Evolutionary conservation across 2,888 invertebrate species (phyloP), one percentile per base, ranked within the genome.

Genomic region (Nebria salina): DNA sequence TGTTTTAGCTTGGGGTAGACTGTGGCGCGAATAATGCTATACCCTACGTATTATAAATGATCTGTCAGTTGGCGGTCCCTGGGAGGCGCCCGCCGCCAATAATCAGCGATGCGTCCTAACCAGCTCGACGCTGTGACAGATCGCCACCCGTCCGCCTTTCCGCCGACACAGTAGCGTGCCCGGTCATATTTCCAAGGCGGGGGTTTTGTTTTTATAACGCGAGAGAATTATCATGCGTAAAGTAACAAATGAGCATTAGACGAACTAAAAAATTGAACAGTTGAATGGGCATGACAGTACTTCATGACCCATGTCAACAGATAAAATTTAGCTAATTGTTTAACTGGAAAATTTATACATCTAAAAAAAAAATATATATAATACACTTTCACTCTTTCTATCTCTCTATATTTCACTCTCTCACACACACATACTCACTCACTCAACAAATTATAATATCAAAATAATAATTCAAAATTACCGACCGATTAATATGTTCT

Each of bases 71-170:
- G 54, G 13, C 20, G 74, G 26, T 42, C 66, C 75, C 79, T 79
- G 54, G 75, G 75, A 68, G 79, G 79, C 79, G 79, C 54, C 54
- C 54, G 79, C 75, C 74, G 75, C 79, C 79, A 79, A 79, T 79
- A 79, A 75, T 79, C 79, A 79, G 79, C 79, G 79, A 79, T 79
- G 79, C 79, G 79, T 79, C 79, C 74, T 79, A 75, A 79, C 74
- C 79, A 79, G 79, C 74, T 54, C 75, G 75, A 66, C 68, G 75
- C 15, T 43, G 79, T 79, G 79, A 79, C 74, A 79, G 74, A 79
- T 79, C 75, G 79, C 68, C 68, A 25, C 25, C 72, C 70, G 77
- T 64, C 77, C 54, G 77, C 43, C 75, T 64, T 41, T 15, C 11
- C 4, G 8, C 72, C 43, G n/a, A 43, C 25, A 9, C 20, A 73